These are phyloP conservation scores for Drosophila truncata DNA, from an alignment of 1,140 invertebrate species.

Conservation along the genomic window DNA sequence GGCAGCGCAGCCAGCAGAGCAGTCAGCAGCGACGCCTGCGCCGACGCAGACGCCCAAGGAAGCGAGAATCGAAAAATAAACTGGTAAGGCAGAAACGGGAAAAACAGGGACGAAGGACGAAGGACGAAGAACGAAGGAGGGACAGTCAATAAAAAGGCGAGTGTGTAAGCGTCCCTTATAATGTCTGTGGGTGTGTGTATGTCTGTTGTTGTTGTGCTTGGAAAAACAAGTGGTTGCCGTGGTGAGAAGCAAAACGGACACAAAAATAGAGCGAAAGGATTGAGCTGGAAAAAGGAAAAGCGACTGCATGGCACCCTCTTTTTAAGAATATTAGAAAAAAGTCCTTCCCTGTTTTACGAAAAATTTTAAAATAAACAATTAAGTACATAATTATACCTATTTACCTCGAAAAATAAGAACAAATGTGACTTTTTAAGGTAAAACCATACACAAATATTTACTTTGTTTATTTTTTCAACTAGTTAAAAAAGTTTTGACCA, in stretches of 20 bases:
- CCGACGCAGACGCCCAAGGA: constrained; percentile 33
- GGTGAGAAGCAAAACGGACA: constrained; percentile 68
- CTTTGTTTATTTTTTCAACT: too few species aligned
- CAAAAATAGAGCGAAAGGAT: constrained; percentile 59
- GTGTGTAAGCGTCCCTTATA: constrained; percentile 10
- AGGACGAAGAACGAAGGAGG: constrained; percentile 11
- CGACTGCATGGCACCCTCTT: constrained; percentile 30
- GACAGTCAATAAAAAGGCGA: constrained; percentile 40
- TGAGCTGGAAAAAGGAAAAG: constrained; percentile 13
- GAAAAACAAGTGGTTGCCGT: constrained; percentile 85
- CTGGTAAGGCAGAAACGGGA: constrained; percentile 46
- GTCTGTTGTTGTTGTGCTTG: constrained; percentile 78
- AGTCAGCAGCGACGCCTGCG: constrained; percentile 40
- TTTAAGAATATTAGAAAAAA: background rate
- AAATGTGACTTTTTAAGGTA: too few species aligned
- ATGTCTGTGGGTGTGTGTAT: constrained; percentile 35
- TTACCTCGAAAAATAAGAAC: too few species aligned
- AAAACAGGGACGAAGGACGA: constrained; percentile 12
- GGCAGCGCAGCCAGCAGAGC: constrained; percentile 20
- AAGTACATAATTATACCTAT: too few species aligned
- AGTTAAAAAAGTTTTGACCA: background rate
- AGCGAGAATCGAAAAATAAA: constrained; percentile 11
- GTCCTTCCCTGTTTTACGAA: too few species aligned
- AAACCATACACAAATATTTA: too few species aligned
- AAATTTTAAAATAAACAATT: background rate